phyloP scores from a whole-genome alignment of 1,140 invertebrate genomes.

The Anagrus nilaparvatae region DNA sequence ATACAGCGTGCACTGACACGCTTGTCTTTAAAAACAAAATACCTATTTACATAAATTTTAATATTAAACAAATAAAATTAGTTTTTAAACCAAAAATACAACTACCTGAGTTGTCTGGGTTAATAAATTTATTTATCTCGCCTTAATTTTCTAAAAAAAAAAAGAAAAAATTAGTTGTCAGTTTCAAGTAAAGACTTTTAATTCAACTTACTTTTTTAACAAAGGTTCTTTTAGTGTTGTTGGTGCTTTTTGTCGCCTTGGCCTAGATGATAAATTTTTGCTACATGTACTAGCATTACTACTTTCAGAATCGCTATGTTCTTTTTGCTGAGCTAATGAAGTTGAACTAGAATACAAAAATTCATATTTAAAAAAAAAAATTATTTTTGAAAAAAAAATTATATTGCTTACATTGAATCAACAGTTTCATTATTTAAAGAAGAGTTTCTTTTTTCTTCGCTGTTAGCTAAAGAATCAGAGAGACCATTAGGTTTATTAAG shows the following conservation, averaged over 20 bases:
- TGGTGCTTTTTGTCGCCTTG: constrained; percentile 26
- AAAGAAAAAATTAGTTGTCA: neutral
- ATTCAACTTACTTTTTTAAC: constrained; percentile 21
- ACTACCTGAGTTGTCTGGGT: constrained; percentile 4
- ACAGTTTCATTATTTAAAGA: constrained; percentile 1
- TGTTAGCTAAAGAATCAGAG: neutral
- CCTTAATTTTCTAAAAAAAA: constrained; percentile 16
- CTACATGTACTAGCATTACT: constrained; percentile 17
- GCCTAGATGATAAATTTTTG: constrained; percentile 13
- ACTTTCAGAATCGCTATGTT: constrained; percentile 23
- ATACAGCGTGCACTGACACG: no score
- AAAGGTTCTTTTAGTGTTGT: constrained; percentile 24
- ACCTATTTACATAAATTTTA: no score
- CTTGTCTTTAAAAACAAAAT: no score
- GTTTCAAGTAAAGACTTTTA: neutral
- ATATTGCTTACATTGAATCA: constrained; percentile 12
- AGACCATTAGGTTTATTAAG: constrained; percentile 14
- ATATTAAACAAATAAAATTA: no score
- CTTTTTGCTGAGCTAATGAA: neutral
- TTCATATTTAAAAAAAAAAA: constrained; percentile 3
- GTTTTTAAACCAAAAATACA: neutral
- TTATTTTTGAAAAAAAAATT: neutral
- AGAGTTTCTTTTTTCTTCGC: constrained; percentile 8
- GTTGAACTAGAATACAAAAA: constrained; percentile 4
- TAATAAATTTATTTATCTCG: constrained; percentile 3